These are phyloP conservation scores for Hemicrepidius hirtus DNA, from an alignment of 2,888 invertebrate species.

Conservation along the genomic window DNA sequence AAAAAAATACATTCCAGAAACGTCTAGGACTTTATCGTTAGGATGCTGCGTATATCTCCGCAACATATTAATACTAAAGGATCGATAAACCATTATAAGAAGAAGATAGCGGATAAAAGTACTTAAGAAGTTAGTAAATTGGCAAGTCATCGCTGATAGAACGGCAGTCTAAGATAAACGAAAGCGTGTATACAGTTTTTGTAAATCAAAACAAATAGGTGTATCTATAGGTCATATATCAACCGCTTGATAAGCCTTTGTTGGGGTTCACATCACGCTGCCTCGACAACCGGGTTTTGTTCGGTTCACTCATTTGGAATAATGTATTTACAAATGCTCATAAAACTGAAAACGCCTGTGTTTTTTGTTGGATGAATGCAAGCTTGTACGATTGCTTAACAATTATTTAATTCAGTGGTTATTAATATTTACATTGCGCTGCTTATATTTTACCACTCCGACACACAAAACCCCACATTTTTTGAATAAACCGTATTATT, in stretches of 20 bases:
- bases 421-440: neutral
- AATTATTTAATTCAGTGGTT: constrained; percentile 16
- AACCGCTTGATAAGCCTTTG: constrained; percentile 47
- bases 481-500: too few species aligned
- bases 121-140: constrained; percentile 48
- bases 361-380: constrained; percentile 10
- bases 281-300: constrained; percentile 37
- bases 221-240: constrained; percentile 50
- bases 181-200: constrained; percentile 48
- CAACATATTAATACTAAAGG: constrained; percentile 46
- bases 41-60: constrained; percentile 40
- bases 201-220: constrained; percentile 51
- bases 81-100: constrained; percentile 49
- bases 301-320: constrained; percentile 40
- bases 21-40: constrained; percentile 37
- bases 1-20: constrained; percentile 24
- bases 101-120: constrained; percentile 47
- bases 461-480: neutral
- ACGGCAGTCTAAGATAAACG: constrained; percentile 46
- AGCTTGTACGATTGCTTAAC: constrained; percentile 15
- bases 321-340: constrained; percentile 40
- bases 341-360: constrained; percentile 29
- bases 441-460: neutral
- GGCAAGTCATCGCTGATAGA: constrained; percentile 48
- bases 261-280: constrained; percentile 42